phyloP scores from a whole-genome alignment of 1,140 invertebrate genomes.

The Tribolium madens region DNA sequence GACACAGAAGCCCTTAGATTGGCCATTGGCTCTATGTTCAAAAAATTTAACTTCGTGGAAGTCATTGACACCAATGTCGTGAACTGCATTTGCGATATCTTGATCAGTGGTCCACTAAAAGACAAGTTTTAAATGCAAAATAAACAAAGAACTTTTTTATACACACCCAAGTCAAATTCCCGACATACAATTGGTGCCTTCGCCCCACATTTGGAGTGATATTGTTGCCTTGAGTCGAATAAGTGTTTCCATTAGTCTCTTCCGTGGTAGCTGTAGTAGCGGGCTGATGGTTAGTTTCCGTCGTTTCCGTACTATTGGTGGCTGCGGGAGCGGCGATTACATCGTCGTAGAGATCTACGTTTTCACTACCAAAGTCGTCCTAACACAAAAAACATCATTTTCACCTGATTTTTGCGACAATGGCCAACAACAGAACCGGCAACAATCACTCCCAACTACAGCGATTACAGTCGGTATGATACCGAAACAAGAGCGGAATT shows the following conservation, averaged over 20 bases:
- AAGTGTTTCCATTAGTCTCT: constrained; percentile 78
- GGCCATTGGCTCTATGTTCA: constrained; percentile 98
- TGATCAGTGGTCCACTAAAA: constrained; percentile 97
- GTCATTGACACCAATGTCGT: constrained; percentile 90
- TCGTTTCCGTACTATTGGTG: constrained; percentile 68
- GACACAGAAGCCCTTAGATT: constrained; percentile 98
- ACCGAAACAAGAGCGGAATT: not conserved
- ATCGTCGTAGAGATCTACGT: constrained; percentile 96
- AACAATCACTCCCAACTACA: constrained; percentile 20
- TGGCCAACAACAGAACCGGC: constrained; percentile 14
- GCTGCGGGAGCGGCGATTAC: constrained; percentile 85
- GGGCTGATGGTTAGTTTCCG: constrained; percentile 66
- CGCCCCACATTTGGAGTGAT: constrained; percentile 79
- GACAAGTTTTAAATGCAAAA: constrained; percentile 46
- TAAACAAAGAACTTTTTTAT: not conserved
- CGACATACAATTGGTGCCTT: constrained; percentile 92
- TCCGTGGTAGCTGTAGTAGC: constrained; percentile 66
- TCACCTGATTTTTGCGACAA: not conserved
- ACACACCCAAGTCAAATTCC: constrained; percentile 91
- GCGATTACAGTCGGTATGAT: not conserved
- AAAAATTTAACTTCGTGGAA: constrained; percentile 99
- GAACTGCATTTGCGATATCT: constrained; percentile 91
- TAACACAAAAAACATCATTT: constrained; percentile 64
- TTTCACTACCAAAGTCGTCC: constrained; percentile 88
- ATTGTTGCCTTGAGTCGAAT: constrained; percentile 76